phyloP scores from a whole-genome alignment of 2,113 vertebrate genomes.

The Ceratotherium simum region DNA sequence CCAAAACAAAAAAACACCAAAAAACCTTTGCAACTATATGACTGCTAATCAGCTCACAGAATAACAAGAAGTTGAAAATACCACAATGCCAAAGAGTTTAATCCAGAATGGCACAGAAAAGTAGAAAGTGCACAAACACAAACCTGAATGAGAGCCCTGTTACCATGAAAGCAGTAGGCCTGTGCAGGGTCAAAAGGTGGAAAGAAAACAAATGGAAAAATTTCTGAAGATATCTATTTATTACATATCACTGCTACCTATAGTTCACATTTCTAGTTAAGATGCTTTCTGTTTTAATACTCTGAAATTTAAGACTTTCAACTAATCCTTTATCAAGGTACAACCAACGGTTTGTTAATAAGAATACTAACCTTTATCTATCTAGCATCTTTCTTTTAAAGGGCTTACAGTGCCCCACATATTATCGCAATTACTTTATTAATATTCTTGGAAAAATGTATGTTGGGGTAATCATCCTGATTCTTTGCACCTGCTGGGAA shows the following conservation, averaged over 20 bases:
- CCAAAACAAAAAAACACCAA: not conserved
- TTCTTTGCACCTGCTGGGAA: constrained; percentile 60
- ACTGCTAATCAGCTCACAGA: not conserved
- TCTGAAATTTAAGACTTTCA: not conserved
- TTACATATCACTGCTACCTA: not conserved
- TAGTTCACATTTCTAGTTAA: not conserved
- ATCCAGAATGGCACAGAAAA: not conserved
- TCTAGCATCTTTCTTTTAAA: constrained; percentile 54
- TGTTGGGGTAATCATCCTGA: constrained; percentile 5
- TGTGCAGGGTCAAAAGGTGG: not conserved
- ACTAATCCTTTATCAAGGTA: constrained; percentile 44
- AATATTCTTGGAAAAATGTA: constrained; percentile 28
- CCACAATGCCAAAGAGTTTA: not conserved
- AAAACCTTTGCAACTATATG: not conserved
- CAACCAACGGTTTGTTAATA: constrained; percentile 20
- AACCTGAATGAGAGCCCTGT: not conserved
- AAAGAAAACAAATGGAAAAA: not conserved
- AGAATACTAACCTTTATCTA: constrained; percentile 37
- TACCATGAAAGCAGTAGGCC: not conserved
- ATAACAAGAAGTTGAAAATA: not conserved
- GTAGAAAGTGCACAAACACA: not conserved
- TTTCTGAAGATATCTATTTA: not conserved
- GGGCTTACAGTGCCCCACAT: not conserved
- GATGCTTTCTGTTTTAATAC: constrained; percentile 44
- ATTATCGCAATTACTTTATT: constrained; percentile 56